Evolutionary conservation across 2,888 invertebrate species (phyloP), one percentile per base, ranked within the genome.

Genomic region (Frankliniella fusca): DNA sequence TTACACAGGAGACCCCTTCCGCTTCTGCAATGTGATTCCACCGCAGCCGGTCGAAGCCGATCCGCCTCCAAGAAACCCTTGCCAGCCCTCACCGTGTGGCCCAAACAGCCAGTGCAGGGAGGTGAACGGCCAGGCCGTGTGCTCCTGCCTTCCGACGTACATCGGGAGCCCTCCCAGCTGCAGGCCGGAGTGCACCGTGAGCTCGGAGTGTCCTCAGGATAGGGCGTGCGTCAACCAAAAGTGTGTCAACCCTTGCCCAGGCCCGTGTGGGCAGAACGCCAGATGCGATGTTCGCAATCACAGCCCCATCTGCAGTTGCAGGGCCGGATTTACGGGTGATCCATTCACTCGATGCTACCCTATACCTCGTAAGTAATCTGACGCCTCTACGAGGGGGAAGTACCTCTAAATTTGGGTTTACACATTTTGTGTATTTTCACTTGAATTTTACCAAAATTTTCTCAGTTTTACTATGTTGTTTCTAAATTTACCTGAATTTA

Each of bases 201-300:
- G 93, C 86, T 90, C 92, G 0, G 94, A 94, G 85, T 95, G 95
- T 87, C 88, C 92, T 0, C 89, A 92, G n/a, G 92, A 91, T 85
- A 90, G 91, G 87, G 94, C 94, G 10, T 94, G 94, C 85, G 90
- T 91, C 81, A 92, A 92, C 86, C 93, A 93, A 85, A 92, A 92
- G 85, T 94, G 94, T 86, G 87, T 89, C 65, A 92, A 94, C 87
- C 94, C 94, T n/a, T 94, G 94, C 86, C 90, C 91, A 12, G 93
- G 93, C 83, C 91, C 93, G 48, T 94, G 94, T 86, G 94, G 94
- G 20, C 89, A 91, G 81, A 92, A 92, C 86, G 92, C 94, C 11
- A 90, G 92, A 82, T 95, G 95, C 86, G 92, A 92, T 88, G 93
- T 94, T n/a, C 91, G 93, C 8, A 93, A 93, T 85, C 94, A 95